Evolutionary conservation across 2,888 invertebrate genomes (phyloP).

Genomic region (Pollenia griseotomentosa): DNA sequence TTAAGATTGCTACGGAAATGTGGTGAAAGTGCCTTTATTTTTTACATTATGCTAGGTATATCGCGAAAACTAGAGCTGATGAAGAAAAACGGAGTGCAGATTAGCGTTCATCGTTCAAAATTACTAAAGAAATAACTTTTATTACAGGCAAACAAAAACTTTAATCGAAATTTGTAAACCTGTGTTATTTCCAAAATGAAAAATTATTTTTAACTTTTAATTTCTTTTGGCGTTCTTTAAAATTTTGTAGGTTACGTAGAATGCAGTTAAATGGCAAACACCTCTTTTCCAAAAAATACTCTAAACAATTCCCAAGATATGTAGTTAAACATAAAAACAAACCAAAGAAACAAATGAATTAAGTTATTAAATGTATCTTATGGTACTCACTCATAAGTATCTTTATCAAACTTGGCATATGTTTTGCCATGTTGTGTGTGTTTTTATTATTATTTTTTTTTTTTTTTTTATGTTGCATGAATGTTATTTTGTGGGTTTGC

Average conservation of each 20-base stretch:
- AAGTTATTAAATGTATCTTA: slow-evolving; percentile 7
- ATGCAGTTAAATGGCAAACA: slow-evolving; percentile 43
- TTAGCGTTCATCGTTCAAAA: too few species aligned
- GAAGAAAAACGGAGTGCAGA: too few species aligned
- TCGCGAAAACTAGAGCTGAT: too few species aligned
- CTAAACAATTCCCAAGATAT: slow-evolving; percentile 58
- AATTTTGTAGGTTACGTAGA: slow-evolving; percentile 24
- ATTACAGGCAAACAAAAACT: too few species aligned
- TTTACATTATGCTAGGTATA: too few species aligned
- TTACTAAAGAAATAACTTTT: too few species aligned
- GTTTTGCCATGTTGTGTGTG: slow-evolving; percentile 61
- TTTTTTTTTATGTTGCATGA: slow-evolving; percentile 49
- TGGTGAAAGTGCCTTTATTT: too few species aligned
- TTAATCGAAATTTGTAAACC: too few species aligned
- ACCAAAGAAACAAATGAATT: neutral
- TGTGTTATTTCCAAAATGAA: too few species aligned
- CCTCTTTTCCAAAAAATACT: slow-evolving; percentile 22
- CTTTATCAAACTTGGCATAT: slow-evolving; percentile 44
- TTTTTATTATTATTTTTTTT: slow-evolving; percentile 39
- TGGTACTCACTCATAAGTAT: neutral
- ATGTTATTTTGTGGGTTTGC: slow-evolving; percentile 61
- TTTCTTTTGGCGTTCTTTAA: neutral
- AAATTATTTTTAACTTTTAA: neutral
- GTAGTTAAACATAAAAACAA: neutral
- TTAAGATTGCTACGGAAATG: too few species aligned